Conservation (phyloP, 2,113 vertebrate species). For the Vireo altiloquus region DNA sequence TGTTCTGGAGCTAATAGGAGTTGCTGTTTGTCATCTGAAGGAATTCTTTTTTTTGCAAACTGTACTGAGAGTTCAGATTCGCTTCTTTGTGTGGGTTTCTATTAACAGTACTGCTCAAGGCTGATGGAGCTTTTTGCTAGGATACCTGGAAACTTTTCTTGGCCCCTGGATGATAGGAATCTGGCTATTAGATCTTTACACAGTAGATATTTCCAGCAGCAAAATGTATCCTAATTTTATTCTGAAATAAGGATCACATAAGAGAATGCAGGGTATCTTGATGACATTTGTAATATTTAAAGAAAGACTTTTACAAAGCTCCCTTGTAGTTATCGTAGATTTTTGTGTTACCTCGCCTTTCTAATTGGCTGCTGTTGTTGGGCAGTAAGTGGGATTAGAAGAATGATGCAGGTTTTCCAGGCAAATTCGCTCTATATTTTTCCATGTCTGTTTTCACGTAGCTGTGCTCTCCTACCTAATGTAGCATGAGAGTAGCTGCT, state of each 20-base stretch:
- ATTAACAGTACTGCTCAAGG: not conserved
- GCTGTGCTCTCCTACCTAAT: not conserved
- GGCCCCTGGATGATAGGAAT: not conserved
- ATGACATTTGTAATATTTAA: not conserved
- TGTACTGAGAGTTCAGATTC: not conserved
- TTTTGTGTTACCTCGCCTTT: not conserved
- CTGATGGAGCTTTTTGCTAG: not conserved
- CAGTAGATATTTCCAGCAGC: not conserved
- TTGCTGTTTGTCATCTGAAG: not conserved
- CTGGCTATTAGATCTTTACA: not conserved
- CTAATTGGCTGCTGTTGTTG: not conserved
- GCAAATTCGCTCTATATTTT: not conserved
- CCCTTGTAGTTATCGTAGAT: not conserved
- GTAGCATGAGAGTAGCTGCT: not conserved
- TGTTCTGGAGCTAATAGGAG: not conserved
- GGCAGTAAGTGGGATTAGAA: not conserved
- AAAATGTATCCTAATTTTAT: not conserved
- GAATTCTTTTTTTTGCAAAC: not conserved
- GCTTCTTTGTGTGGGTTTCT: not conserved
- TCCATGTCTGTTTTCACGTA: not conserved
- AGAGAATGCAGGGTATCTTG: not conserved
- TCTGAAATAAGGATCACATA: not conserved
- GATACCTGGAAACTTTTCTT: not conserved
- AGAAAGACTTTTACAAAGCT: not conserved
- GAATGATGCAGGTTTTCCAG: not conserved